Percentiles rank a stretch among this genome's conserved stretches.
Conservation (phyloP, 1,140 invertebrate species). For the Cataglyphis hispanica region DNA sequence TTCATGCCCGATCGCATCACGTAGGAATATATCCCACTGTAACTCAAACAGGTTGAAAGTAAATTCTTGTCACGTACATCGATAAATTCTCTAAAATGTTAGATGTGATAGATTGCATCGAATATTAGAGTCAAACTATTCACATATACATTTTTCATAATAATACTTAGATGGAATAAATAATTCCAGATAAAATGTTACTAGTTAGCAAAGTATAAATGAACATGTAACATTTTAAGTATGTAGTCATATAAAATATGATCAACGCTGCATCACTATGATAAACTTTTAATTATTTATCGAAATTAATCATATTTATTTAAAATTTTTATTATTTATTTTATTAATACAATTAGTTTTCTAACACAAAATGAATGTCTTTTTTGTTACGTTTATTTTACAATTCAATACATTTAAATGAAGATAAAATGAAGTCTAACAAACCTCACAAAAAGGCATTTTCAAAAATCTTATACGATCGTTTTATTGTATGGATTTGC, state of each 20-base stretch:
- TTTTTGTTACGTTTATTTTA: constrained; percentile 9
- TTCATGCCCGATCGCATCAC: constrained; percentile 37
- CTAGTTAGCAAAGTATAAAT: constrained; percentile 4
- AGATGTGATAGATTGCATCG: not conserved
- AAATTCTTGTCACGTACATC: constrained; percentile 7
- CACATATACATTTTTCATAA: not conserved
- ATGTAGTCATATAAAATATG: not conserved
- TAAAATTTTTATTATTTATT: not conserved
- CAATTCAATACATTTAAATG: constrained; percentile 19
- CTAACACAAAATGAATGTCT: not conserved
- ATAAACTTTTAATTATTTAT: not conserved
- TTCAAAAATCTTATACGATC: constrained; percentile 12
- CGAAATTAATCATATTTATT: no score
- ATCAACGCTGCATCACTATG: not conserved
- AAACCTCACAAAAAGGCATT: not conserved
- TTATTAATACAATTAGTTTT: not conserved
- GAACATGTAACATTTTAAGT: not conserved
- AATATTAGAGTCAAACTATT: not conserved
- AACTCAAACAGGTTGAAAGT: not conserved
- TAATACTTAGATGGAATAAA: constrained; percentile 7
- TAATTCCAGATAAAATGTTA: not conserved
- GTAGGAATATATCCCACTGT: not conserved
- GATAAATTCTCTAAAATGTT: constrained; percentile 34
- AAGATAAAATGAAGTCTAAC: constrained; percentile 13
- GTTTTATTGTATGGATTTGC: constrained; percentile 48